These are phyloP conservation scores for Monopterus albus DNA, from an alignment of 2,113 vertebrate genomes.

Conservation along the genomic window DNA sequence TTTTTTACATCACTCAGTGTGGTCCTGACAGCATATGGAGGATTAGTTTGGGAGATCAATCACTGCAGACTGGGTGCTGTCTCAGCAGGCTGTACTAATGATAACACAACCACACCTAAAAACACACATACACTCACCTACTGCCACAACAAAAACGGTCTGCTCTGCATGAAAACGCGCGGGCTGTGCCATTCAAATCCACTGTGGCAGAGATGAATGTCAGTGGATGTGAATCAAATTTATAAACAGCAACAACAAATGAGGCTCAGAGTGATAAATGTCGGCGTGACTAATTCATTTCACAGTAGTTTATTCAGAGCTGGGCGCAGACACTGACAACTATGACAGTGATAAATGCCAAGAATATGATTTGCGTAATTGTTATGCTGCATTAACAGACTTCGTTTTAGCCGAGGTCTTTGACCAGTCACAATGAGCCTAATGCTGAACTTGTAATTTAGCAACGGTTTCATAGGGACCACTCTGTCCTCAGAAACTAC, in stretches of 20 bases:
- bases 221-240: constrained; percentile 55
- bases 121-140: constrained; percentile 8
- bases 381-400: constrained; percentile 45
- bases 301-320: constrained; percentile 41
- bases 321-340: constrained; percentile 25
- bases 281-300: constrained; percentile 53
- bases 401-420: neutral
- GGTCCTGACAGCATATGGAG: constrained; percentile 34
- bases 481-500: too few relatives aligned
- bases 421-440: constrained; percentile 1
- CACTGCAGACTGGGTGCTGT: constrained; percentile 5
- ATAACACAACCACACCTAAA: constrained; percentile 32
- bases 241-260: constrained; percentile 41
- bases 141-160: constrained; percentile 26
- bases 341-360: constrained; percentile 56
- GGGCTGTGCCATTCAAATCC: constrained; percentile 26
- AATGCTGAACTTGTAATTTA: neutral
- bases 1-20: neutral
- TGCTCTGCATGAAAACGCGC: constrained; percentile 35
- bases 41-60: constrained; percentile 41
- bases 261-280: constrained; percentile 49
- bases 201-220: constrained; percentile 28
- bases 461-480: too few relatives aligned
- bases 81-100: constrained; percentile 10
- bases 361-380: constrained; percentile 49